These are phyloP conservation scores for Lycocorax pyrrhopterus DNA, from an alignment of 2,113 vertebrate genomes.

Conservation along the genomic window DNA sequence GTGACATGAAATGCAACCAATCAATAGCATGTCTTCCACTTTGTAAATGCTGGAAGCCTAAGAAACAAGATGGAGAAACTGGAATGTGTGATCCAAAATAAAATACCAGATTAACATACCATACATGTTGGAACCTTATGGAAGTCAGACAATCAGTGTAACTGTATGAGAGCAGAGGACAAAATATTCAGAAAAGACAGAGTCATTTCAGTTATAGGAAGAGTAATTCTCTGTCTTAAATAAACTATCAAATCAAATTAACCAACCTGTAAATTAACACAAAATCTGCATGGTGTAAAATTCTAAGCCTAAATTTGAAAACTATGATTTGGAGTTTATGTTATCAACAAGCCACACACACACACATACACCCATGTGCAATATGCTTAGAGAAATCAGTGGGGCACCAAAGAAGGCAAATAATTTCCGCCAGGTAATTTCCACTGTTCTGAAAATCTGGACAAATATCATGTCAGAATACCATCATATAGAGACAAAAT, in stretches of 20 bases:
- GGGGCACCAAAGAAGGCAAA: neutral
- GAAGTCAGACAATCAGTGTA: neutral
- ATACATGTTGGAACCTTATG: neutral
- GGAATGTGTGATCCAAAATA: neutral
- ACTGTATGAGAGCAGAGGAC: neutral
- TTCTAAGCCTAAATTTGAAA: neutral
- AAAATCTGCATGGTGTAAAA: neutral
- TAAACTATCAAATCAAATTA: neutral
- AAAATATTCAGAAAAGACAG: neutral
- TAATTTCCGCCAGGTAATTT: neutral
- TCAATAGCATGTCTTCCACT: neutral
- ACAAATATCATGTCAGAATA: neutral
- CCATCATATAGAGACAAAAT: neutral
- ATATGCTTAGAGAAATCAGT: neutral
- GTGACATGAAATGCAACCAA: neutral
- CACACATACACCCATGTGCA: neutral
- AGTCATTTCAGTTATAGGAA: neutral
- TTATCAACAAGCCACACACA: fast-evolving
- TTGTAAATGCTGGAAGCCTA: neutral
- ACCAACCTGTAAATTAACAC: neutral
- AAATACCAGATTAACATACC: neutral
- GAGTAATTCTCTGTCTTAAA: neutral
- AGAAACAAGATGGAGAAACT: neutral
- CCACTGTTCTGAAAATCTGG: neutral
- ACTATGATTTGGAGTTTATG: neutral